Percentiles rank a stretch among this genome's conserved stretches.
These are phyloP conservation scores for Hemaris fuciformis DNA, from an alignment of 2,888 invertebrate species.

Conservation along the genomic window DNA sequence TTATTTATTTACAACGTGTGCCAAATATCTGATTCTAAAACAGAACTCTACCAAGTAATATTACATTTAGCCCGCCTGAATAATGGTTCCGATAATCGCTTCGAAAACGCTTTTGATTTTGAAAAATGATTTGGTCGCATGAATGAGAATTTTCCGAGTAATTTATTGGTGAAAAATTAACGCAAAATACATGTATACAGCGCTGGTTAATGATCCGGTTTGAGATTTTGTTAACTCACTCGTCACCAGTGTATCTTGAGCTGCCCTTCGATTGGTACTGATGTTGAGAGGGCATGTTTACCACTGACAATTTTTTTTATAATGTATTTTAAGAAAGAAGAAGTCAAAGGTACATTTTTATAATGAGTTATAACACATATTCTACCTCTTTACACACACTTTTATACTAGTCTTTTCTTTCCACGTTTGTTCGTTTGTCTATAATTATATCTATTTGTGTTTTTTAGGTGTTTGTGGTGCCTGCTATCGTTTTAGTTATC, in stretches of 20 bases:
- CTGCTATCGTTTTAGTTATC: no score
- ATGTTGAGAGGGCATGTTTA: neutral
- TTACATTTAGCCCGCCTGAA: neutral
- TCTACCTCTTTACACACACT: no score
- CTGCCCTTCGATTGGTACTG: conserved; percentile 19
- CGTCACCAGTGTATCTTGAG: conserved; percentile 30
- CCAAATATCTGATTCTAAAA: no score
- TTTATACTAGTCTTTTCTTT: no score
- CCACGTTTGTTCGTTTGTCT: no score
- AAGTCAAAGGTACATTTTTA: no score
- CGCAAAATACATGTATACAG: conserved; percentile 44
- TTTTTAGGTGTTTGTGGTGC: no score
- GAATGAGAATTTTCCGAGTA: conserved; percentile 44
- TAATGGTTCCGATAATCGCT: neutral
- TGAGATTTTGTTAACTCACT: conserved; percentile 64
- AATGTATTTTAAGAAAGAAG: no score
- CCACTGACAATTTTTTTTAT: neutral
- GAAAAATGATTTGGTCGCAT: conserved; percentile 17
- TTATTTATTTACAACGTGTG: no score
- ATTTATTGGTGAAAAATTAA: conserved; percentile 41
- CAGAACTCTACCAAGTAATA: no score
- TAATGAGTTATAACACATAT: no score
- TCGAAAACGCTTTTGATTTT: neutral
- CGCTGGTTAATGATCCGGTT: conserved; percentile 59
- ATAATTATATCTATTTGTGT: no score